Evolutionary conservation across 2,797 vertebrate genomes (phyloP), one percentile per base, ranked within the genome.

Genomic region (Clarias laeviceps): DNA sequence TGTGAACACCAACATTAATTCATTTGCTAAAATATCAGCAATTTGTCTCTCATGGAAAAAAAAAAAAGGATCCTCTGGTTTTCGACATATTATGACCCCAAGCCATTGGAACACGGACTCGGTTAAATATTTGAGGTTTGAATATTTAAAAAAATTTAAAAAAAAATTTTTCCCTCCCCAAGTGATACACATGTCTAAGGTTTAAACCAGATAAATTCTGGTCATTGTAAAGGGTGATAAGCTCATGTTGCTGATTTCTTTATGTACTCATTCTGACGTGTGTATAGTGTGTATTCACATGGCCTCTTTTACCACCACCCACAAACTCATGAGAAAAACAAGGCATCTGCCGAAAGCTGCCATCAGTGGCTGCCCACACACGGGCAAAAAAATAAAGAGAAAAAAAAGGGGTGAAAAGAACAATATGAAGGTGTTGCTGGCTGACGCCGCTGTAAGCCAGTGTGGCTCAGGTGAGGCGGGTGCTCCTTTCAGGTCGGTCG

Each of bases 361-460:
- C 87, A 81, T 84, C 84, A 83, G 76, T 54, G 24, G 77, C 29
- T 81, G 78, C 85, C 77, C 80, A 87, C 84, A 89, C 88, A 90
- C 80, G 64, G 65, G 66, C 32, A 32, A 14, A 80, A 64, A 59
- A 87, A 92, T 92, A 76, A 50, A 85, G 90, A 92, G 90, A 11
- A 20, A 27, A 18, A 34, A 14, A 24, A 17, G 12, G 11, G 24
- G 37, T 15, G 37, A 89, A 85, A 85, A 87, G 87, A 92, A 93
- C 94, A 95, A 94, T 94, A 94, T 50, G 82, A 93, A 89, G 93
- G 94, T 94, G 94, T 94, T 92, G 91, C 89, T 88, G 93, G 92
- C 94, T 95, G 95, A 95, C 95, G 94, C 94, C 95, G 94, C 50
- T 83, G 88, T 95, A 95, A 95, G 94, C 94, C 95, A 92, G 90